Base-by-base conservation (phyloP, 2,888 invertebrate genomes). In the Isotomurus palustris region DNA sequence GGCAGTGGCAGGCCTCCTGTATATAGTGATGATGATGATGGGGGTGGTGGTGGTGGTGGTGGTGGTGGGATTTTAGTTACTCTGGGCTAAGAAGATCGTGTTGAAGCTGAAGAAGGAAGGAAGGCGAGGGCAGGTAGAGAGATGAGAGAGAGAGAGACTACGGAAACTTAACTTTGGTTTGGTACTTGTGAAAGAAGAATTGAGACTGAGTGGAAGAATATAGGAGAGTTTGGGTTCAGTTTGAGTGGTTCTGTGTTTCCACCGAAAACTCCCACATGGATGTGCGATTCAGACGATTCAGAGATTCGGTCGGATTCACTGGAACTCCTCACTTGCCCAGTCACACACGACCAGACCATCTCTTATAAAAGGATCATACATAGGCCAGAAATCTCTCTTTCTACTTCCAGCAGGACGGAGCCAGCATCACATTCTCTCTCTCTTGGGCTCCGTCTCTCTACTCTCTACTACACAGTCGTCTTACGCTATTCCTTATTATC, bases 221-320 rank as follows among this genome's bases (percentile, higher is more conserved):
- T 38, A 38, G 38, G 19, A 38, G 19, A 17, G 38, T 5, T 14
- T 38, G 38, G 38, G 38, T 14, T 38, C 38, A 8, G 32, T 10
- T 19, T 14, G 14, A 38, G 38, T 38, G 38, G 38, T 14, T 38
- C 38, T 38, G 17, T 38, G n/a, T 38, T 8, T 38, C 38, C 38
- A 38, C 38, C 38, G n/a, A 38, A 38, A 38, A 38, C 38, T 38
- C 38, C 38, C 38, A 38, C 38, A 38, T 38, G 38, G 38, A 14
- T 38, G 19, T n/a, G n/a, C n/a, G 32, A 32, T 8, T 10, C 32
- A 10, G 32, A 32, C 32, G 32, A 32, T 32, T 32, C 38, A 38
- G 38, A 38, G 38, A 38, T 38, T 38, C 38, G 38, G 38, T 38
- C 38, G 38, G 38, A 19, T 17, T 38, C 19, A 17, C 38, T 38